A percentile compares a stretch with the other conserved stretches of the same genome.
These are phyloP conservation scores for Brachyalestes nurse DNA, from an alignment of 2,797 vertebrate genomes.

Conservation along the genomic window DNA sequence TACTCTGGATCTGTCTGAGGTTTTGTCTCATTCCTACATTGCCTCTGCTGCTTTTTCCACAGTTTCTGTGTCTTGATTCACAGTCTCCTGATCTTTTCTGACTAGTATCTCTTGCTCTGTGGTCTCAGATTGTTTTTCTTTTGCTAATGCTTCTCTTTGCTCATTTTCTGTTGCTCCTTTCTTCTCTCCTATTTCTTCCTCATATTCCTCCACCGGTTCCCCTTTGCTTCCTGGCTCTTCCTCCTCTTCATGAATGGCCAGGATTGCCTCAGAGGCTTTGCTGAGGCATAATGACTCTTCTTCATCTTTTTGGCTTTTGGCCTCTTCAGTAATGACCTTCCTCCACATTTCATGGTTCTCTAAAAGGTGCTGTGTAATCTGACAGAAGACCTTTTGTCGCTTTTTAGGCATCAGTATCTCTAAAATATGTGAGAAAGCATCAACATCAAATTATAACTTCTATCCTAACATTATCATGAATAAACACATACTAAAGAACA, in stretches of 20 bases:
- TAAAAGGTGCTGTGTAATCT: conserved; percentile 93
- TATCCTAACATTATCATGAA: neutral
- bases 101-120: conserved; percentile 56
- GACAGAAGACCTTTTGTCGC: conserved; percentile 92
- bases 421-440: conserved; percentile 44
- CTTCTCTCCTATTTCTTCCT: conserved; percentile 31
- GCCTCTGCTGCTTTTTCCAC: conserved; percentile 58
- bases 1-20: conserved; percentile 59
- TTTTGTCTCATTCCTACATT: conserved; percentile 63
- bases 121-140: conserved; percentile 2
- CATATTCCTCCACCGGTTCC: conserved; percentile 68
- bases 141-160: neutral
- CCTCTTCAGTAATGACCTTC: conserved; percentile 90
- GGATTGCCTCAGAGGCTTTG: conserved; percentile 87
- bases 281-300: conserved; percentile 72
- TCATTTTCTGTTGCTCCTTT: conserved; percentile 11
- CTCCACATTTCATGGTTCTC: conserved; percentile 99
- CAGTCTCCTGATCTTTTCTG: conserved; percentile 55
- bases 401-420: conserved; percentile 79
- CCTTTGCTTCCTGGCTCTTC: conserved; percentile 86
- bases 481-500: neutral
- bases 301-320: conserved; percentile 75
- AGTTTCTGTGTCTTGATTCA: conserved; percentile 60
- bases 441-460: neutral
- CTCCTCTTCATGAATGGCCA: conserved; percentile 93